Percentiles rank a stretch among this genome's conserved stretches.
Evolutionary conservation across 2,113 vertebrate species (phyloP).

Genomic region (Helogale parvula): DNA sequence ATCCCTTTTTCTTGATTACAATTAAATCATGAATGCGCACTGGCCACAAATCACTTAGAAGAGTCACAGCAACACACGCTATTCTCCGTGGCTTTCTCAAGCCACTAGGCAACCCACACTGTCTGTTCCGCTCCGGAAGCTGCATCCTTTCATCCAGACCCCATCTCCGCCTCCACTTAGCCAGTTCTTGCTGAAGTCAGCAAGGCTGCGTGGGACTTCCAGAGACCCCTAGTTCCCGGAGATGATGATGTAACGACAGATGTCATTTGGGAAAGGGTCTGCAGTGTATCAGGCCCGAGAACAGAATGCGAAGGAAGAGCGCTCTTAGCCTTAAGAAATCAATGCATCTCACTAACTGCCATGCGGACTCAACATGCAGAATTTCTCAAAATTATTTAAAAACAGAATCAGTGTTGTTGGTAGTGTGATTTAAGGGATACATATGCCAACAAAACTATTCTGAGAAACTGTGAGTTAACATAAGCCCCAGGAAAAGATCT

Average conservation of each 20-base stretch:
- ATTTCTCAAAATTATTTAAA: not conserved
- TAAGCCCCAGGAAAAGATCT: not conserved
- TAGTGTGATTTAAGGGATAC: not conserved
- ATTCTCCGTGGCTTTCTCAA: not conserved
- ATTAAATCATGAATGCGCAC: not conserved
- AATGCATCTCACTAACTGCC: not conserved
- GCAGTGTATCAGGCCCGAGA: too few relatives aligned
- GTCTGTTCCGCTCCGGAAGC: not conserved
- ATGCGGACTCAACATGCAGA: not conserved
- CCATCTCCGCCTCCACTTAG: not conserved
- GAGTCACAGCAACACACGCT: not conserved
- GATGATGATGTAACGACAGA: not conserved
- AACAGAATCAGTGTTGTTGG: not conserved
- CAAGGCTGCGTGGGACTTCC: not conserved
- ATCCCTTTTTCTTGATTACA: not conserved
- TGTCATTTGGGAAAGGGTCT: not conserved
- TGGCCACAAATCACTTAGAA: not conserved
- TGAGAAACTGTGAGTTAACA: not conserved
- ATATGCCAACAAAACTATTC: not conserved
- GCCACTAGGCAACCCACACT: not conserved
- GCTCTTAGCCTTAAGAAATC: not conserved
- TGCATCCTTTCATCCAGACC: not conserved
- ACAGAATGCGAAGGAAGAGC: not conserved
- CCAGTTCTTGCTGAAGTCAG: not conserved
- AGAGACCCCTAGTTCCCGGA: not conserved